A percentile compares a stretch with the other conserved stretches of the same genome.
Conservation (phyloP, 2,113 vertebrate species). For the Phyllostomus hastatus region DNA sequence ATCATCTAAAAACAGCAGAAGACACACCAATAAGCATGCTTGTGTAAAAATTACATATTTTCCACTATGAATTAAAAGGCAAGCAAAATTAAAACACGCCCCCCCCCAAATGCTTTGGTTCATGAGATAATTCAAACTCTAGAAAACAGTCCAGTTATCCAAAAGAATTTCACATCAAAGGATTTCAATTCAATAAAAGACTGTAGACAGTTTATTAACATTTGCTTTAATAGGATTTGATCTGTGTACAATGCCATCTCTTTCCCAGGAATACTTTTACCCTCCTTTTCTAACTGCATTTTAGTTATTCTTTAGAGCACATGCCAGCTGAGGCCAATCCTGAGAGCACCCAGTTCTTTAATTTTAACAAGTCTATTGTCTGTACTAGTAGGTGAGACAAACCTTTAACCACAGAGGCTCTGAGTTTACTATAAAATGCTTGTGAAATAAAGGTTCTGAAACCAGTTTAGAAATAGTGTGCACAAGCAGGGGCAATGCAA, state of each 20-base stretch:
- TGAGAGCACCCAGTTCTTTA: neutral
- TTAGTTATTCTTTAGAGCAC: neutral
- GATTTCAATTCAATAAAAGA: neutral
- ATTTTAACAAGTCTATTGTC: neutral
- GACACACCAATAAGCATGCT: neutral
- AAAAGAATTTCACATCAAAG: constrained; percentile 10
- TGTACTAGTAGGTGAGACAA: neutral
- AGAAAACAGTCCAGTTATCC: neutral
- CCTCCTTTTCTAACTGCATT: neutral
- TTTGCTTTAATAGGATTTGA: neutral
- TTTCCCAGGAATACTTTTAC: neutral
- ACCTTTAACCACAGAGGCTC: neutral
- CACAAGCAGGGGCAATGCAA: neutral
- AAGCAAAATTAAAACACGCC: constrained; percentile 23
- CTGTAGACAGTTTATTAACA: neutral
- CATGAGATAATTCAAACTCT: neutral
- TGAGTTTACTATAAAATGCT: neutral
- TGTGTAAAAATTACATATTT: constrained; percentile 17
- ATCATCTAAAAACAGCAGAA: constrained; percentile 41
- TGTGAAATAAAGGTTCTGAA: constrained; percentile 12
- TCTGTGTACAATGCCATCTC: neutral
- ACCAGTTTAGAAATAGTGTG: neutral
- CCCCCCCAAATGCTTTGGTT: neutral
- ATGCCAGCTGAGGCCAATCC: neutral
- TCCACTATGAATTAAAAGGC: neutral